A percentile compares a stretch with the other conserved stretches of the same genome.
These are phyloP conservation scores for Mellilla xanthometata DNA, from an alignment of 2,888 invertebrate species.

Conservation along the genomic window DNA sequence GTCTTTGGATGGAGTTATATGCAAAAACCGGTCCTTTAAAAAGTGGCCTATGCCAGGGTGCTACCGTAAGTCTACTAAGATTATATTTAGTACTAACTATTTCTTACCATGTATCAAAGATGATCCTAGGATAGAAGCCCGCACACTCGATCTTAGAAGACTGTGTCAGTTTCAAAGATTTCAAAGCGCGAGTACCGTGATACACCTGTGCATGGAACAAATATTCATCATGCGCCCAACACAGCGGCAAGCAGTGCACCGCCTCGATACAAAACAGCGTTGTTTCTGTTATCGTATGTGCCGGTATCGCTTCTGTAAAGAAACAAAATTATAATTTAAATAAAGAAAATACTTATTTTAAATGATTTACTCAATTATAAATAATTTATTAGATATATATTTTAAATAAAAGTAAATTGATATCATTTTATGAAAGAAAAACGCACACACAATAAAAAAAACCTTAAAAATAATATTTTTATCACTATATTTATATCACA, in stretches of 20 bases:
- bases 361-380: neutral
- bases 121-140: conserved; percentile 90
- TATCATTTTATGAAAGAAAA: no score
- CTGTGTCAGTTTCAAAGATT: conserved; percentile 88
- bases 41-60: no score
- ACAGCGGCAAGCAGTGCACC: conserved; percentile 88
- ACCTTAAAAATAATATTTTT: no score
- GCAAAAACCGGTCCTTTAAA: no score
- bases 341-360: no score
- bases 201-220: conserved; percentile 93
- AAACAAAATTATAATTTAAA: neutral
- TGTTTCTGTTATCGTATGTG: conserved; percentile 88
- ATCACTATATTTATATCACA: no score
- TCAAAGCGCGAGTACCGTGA: conserved; percentile 91
- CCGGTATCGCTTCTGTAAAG: conserved; percentile 84
- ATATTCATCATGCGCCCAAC: conserved; percentile 94
- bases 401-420: no score
- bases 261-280: conserved; percentile 92
- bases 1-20: no score
- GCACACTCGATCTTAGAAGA: conserved; percentile 85
- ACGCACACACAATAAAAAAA: no score
- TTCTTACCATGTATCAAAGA: conserved; percentile 92
- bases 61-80: no score
- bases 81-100: no score
- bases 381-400: neutral